phyloP scores from a whole-genome alignment of 2,113 vertebrate species.

The Struthidea cinerea region DNA sequence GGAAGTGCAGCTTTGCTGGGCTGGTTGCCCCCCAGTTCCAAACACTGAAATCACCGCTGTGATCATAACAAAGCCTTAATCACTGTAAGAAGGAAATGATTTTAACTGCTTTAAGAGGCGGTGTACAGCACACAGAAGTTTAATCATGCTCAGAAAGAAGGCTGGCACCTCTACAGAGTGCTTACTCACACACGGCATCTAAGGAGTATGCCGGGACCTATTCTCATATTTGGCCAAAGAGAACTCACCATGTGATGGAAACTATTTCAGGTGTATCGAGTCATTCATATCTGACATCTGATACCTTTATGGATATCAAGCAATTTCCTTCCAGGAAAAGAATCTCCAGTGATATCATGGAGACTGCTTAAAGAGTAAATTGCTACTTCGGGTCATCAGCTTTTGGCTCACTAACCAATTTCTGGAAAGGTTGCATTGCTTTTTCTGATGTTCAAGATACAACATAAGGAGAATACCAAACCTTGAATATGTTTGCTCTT shows the following conservation, averaged over 20 bases:
- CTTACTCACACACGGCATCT: not conserved
- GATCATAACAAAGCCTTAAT: not conserved
- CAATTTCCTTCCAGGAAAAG: not conserved
- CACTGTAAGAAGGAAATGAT: not conserved
- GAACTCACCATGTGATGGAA: not conserved
- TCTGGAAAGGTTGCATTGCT: not conserved
- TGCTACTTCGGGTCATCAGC: not conserved
- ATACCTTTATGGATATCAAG: not conserved
- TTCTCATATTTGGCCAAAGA: not conserved
- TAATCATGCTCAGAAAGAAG: not conserved
- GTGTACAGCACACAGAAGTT: not conserved
- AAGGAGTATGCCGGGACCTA: not conserved
- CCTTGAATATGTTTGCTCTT: not conserved
- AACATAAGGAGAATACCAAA: not conserved
- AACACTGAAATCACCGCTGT: not conserved
- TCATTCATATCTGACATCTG: not conserved
- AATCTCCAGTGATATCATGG: not conserved
- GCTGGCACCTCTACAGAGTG: not conserved
- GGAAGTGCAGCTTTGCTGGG: not conserved
- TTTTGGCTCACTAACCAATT: not conserved
- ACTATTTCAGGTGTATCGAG: not conserved
- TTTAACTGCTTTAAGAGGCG: not conserved
- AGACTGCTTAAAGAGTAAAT: not conserved
- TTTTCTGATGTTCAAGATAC: not conserved
- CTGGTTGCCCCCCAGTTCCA: not conserved